Conservation (phyloP, 2,797 vertebrate genomes). For the Manis pentadactyla region DNA sequence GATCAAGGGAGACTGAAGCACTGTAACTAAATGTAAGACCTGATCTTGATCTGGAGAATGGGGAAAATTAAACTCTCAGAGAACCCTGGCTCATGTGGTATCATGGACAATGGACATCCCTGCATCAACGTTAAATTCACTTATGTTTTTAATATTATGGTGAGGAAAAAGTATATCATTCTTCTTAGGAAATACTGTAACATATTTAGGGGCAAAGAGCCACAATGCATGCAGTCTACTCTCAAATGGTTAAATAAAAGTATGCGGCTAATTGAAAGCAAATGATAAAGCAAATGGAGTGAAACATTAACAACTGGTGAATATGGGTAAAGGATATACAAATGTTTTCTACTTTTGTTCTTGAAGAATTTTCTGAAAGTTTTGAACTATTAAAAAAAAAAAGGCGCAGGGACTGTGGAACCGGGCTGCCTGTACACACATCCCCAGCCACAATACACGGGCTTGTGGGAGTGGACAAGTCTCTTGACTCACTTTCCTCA, state of each 20-base stretch:
- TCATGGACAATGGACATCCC: neutral
- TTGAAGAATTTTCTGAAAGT: neutral
- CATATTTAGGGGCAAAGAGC: neutral
- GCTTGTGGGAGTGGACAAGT: neutral
- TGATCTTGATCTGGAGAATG: neutral
- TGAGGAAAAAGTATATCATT: neutral
- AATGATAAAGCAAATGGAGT: neutral
- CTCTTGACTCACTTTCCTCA: neutral
- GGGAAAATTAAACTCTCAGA: neutral
- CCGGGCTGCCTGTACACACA: neutral
- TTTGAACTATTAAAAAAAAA: neutral
- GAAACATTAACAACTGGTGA: neutral
- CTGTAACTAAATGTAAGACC: neutral
- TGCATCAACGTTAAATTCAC: neutral
- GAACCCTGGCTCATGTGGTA: neutral
- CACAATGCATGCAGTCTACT: neutral
- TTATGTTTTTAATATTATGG: neutral
- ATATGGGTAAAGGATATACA: neutral
- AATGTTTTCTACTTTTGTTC: neutral
- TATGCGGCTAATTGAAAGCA: neutral
- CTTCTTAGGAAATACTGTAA: neutral
- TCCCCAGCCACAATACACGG: neutral
- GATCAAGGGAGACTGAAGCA: neutral
- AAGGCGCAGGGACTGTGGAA: neutral
- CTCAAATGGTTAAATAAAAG: neutral